Percentiles rank a stretch among this genome's conserved stretches.
Evolutionary conservation across 2,888 invertebrate genomes (phyloP).

Genomic region (Dasysyrphus tricinctus): DNA sequence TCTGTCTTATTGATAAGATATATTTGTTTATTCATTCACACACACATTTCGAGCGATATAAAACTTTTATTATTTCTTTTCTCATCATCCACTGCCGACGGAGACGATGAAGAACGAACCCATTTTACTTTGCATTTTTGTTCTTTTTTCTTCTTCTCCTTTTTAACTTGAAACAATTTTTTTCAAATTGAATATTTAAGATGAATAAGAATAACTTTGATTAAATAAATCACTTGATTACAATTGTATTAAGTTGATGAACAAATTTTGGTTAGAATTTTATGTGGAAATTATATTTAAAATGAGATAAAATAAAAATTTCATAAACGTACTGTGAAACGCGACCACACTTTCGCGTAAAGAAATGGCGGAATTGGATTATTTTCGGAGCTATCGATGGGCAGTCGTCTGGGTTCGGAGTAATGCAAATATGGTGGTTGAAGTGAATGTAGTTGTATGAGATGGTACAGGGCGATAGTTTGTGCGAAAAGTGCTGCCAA

Average conservation of each 20-base stretch:
- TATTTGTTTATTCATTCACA: conserved; percentile 55
- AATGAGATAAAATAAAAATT: conserved; percentile 68
- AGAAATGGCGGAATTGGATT: conserved; percentile 73
- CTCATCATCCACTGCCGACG: conserved; percentile 60
- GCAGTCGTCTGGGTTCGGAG: conserved; percentile 57
- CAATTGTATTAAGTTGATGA: conserved; percentile 18
- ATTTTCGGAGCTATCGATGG: conserved; percentile 63
- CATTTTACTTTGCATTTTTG: conserved; percentile 71
- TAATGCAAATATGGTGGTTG: conserved; percentile 59
- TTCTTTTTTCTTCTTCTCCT: conserved; percentile 13
- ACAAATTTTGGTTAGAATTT: conserved; percentile 36
- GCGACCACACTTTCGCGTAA: conserved; percentile 75
- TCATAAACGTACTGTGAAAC: conserved; percentile 68
- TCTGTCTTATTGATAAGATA: conserved; percentile 21
- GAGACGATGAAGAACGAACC: conserved; percentile 67
- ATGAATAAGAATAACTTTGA: conserved; percentile 21
- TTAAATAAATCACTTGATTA: conserved; percentile 18
- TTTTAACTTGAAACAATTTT: conserved; percentile 38
- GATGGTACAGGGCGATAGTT: conserved; percentile 21
- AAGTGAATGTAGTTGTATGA: background rate
- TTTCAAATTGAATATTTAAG: conserved; percentile 15
- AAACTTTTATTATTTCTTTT: conserved; percentile 45
- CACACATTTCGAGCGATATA: conserved; percentile 62
- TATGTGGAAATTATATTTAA: conserved; percentile 64
- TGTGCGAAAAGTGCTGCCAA: conserved; percentile 1